Evolutionary conservation across 2,797 vertebrate species (phyloP).

Genomic region (Calcarius lapponicus): DNA sequence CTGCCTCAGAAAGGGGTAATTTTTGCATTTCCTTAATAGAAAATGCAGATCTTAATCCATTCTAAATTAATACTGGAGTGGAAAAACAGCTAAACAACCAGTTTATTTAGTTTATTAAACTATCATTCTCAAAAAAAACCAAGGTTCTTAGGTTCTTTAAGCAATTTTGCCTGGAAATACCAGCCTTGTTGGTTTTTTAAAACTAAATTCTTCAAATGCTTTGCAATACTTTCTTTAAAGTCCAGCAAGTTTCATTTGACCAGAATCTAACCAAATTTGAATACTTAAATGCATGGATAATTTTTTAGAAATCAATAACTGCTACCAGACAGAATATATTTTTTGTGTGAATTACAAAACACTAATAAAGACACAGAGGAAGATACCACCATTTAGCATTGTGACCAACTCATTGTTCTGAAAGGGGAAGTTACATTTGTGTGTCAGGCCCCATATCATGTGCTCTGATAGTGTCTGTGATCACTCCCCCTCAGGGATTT

Average conservation of each 20-base stretch:
- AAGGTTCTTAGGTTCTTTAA: rapidly evolving
- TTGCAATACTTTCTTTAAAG: neutral
- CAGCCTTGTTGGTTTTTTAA: neutral
- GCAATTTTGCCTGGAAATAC: neutral
- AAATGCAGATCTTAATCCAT: neutral
- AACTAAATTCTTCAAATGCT: neutral
- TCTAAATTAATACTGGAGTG: neutral
- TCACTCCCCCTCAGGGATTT: neutral
- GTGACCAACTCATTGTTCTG: neutral
- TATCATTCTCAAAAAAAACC: neutral
- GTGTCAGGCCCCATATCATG: rapidly evolving
- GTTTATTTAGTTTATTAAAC: neutral
- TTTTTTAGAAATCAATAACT: neutral
- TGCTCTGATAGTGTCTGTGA: neutral
- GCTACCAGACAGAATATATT: neutral
- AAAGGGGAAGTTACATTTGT: neutral
- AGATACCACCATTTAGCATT: neutral
- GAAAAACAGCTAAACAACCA: neutral
- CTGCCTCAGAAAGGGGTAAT: neutral
- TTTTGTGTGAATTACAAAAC: neutral
- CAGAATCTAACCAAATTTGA: neutral
- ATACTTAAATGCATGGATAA: neutral
- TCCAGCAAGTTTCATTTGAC: neutral
- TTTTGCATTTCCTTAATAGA: neutral
- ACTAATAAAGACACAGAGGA: neutral